Evolutionary conservation across 2,888 invertebrate species (phyloP), one percentile per base, ranked within the genome.

Genomic region (Acronicta leporina): DNA sequence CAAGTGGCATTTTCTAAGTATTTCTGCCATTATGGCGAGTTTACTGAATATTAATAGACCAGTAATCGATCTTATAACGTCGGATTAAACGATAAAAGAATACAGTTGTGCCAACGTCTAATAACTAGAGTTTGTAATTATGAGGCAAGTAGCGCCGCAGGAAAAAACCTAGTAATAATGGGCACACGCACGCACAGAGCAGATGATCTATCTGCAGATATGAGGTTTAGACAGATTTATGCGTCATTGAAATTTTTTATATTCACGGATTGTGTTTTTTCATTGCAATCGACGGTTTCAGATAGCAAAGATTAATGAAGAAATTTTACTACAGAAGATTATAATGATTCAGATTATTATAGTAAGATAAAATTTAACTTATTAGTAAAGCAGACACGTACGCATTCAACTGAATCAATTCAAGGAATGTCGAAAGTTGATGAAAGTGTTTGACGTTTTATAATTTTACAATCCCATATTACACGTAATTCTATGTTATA

Each of bases 61-160:
- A 63, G 75, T 76, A 75, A 75, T 78, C 73, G 79, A 80, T 82
- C 75, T 69, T 63, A 61, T 75, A 79, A 81, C 79, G 80, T 77
- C 67, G 74, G 80, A 83, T 80, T 81, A 79, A 76, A 81, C 61
- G 57, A 70, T 74, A 63, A 71, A 71, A 71, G 63, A 63, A 67
- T 74, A 78, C 79, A 69, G 77, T 73, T 80, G 71, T 79, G 72
- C 43, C 63, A 75, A 75, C 69, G 67, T 70, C 67, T 77, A 64
- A 77, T 83, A 83, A 80, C 81, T 77, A 82, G 75, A 77, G 73
- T 81, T 84, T 77, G 81, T 86, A 83, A 87, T 87, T 89, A 86
- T 79, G 79, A 74, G 77, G 83, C 82, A 75, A 85, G 83, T 84
- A 84, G 81, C 81, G 83, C 81, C 81, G 80, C 70, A 58, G 75